These are phyloP conservation scores for Heliothis virescens DNA, from an alignment of 1,140 invertebrate genomes.

Conservation along the genomic window DNA sequence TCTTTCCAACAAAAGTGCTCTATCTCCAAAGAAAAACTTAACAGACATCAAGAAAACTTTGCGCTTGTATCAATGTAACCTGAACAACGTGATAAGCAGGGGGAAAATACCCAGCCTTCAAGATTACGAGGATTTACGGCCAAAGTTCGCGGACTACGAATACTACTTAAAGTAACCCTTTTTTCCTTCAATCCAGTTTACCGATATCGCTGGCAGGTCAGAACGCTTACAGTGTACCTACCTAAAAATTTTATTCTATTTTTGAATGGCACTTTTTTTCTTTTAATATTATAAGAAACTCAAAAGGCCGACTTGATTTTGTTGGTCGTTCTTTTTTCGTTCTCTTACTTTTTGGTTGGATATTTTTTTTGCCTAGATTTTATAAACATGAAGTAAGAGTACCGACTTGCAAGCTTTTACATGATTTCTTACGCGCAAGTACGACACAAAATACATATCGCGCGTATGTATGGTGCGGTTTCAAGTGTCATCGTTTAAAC, in stretches of 20 bases:
- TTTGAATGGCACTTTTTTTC: background rate
- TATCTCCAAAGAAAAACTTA: background rate
- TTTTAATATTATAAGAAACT: background rate
- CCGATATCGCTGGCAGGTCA: background rate
- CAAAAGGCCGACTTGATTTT: too few species aligned
- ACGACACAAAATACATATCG: too few species aligned
- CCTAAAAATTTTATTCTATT: conserved; percentile 11
- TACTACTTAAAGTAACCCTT: conserved; percentile 29
- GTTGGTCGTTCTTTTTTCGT: too few species aligned
- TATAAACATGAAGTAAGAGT: too few species aligned
- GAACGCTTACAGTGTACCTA: background rate
- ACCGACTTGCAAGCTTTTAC: too few species aligned
- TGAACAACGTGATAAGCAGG: conserved; percentile 19
- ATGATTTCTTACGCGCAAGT: too few species aligned
- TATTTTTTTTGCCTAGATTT: too few species aligned
- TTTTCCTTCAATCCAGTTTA: conserved; percentile 29
- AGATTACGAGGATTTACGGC: conserved; percentile 42
- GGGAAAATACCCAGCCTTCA: conserved; percentile 28
- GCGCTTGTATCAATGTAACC: conserved; percentile 7
- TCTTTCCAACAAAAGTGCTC: background rate
- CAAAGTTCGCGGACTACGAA: conserved; percentile 20
- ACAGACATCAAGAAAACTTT: background rate
- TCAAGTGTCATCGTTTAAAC: too few species aligned
- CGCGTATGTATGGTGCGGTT: too few species aligned
- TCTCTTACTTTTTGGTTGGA: too few species aligned